Percentiles rank a stretch among this genome's conserved stretches.
Evolutionary conservation across 2,113 vertebrate genomes (phyloP).

Genomic region (Cheirogaleus medius): DNA sequence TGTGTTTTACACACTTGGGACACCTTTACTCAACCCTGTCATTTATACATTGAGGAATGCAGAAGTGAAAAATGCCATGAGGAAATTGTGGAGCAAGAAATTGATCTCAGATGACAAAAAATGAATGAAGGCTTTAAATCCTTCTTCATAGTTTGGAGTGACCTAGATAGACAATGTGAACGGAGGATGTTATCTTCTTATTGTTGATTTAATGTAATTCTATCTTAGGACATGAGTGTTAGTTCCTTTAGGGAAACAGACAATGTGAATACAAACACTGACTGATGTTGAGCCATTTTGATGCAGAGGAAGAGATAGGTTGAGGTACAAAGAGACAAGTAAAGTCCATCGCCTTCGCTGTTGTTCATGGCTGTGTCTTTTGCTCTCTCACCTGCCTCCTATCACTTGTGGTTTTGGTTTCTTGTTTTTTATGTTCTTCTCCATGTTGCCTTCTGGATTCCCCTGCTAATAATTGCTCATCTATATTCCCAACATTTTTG

Average conservation of each 20-base stretch:
- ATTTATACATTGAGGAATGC: conserved; percentile 64
- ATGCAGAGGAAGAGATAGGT: background rate
- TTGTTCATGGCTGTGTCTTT: background rate
- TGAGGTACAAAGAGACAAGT: too few species aligned
- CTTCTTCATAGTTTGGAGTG: background rate
- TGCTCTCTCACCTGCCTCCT: accelerated
- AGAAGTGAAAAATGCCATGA: conserved; percentile 38
- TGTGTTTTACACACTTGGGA: conserved; percentile 66
- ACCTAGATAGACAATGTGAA: background rate
- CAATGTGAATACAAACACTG: background rate
- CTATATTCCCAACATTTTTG: background rate
- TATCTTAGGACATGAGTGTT: background rate
- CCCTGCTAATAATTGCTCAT: background rate
- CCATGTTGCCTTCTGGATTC: background rate
- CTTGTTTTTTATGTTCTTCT: background rate
- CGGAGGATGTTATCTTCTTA: background rate
- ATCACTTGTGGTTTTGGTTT: background rate
- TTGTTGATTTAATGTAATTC: background rate
- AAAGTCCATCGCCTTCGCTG: background rate
- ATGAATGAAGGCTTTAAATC: background rate
- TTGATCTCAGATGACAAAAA: background rate
- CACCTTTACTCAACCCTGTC: conserved; percentile 63
- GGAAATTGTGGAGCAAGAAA: conserved; percentile 50
- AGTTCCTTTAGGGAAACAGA: background rate
- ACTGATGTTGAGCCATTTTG: background rate